phyloP scores from a whole-genome alignment of 2,888 invertebrate species.

The Xanthia togata region DNA sequence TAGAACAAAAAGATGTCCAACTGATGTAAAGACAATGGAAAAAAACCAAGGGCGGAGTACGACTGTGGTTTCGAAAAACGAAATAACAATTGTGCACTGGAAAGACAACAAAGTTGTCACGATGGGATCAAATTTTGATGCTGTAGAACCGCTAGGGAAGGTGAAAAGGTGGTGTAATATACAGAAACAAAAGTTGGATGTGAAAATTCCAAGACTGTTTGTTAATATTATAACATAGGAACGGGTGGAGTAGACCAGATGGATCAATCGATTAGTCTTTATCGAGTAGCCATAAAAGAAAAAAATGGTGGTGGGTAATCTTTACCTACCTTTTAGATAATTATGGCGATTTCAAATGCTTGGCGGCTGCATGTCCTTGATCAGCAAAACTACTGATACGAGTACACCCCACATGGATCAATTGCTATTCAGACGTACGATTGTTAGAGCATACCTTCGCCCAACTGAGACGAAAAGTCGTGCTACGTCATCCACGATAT shows the following conservation, averaged over 20 bases:
- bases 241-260: not conserved
- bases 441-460: not conserved
- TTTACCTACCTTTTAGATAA: not conserved
- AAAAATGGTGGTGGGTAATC: not conserved
- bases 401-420: not conserved
- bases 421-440: slow-evolving; percentile 3
- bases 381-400: not conserved
- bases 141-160: not conserved
- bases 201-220: slow-evolving; percentile 9
- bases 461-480: not conserved
- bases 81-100: slow-evolving; percentile 13
- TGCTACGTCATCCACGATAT: not conserved
- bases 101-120: slow-evolving; percentile 14
- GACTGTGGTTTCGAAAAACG: slow-evolving; percentile 2
- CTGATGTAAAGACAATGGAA: not conserved
- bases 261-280: not conserved
- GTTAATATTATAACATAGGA: slow-evolving; percentile 3
- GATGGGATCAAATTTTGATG: slow-evolving; percentile 11
- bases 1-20: not conserved
- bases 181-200: slow-evolving; percentile 5
- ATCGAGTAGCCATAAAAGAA: not conserved
- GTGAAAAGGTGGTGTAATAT: not conserved
- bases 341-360: not conserved
- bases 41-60: slow-evolving; percentile 2
- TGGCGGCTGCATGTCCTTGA: not conserved